phyloP scores from a whole-genome alignment of 2,797 vertebrate genomes.

The Sphenodon punctatus region DNA sequence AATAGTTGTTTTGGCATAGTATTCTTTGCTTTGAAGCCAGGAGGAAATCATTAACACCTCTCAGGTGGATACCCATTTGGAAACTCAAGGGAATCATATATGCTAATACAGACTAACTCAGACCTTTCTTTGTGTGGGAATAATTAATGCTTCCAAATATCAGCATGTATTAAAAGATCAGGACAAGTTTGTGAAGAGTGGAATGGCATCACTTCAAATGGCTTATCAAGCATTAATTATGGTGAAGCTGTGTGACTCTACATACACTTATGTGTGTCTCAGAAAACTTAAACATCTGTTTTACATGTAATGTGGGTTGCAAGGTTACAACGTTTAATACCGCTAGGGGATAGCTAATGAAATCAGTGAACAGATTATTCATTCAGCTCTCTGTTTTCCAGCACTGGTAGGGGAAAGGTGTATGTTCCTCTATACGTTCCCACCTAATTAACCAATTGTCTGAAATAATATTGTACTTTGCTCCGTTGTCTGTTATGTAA shows the following conservation, averaged over 20 bases:
- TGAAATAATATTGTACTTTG: not conserved
- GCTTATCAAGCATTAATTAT: constrained; percentile 74
- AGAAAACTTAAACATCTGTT: constrained; percentile 57
- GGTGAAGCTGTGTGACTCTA: constrained; percentile 62
- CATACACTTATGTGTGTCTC: constrained; percentile 33
- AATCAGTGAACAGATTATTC: constrained; percentile 17
- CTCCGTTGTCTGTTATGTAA: not conserved
- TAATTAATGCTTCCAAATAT: constrained; percentile 69
- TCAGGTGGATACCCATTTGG: constrained; percentile 21
- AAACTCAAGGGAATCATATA: constrained; percentile 44
- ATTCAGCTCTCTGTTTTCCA: not conserved
- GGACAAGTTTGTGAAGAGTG: constrained; percentile 66
- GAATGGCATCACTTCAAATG: constrained; percentile 69
- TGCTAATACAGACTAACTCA: constrained; percentile 41
- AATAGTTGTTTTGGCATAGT: no score
- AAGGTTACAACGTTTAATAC: constrained; percentile 53
- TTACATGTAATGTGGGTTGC: constrained; percentile 20
- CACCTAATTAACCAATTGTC: not conserved
- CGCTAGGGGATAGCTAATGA: constrained; percentile 21
- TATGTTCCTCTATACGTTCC: not conserved
- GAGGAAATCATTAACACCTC: constrained; percentile 40
- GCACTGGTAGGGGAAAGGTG: not conserved
- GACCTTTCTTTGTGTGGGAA: constrained; percentile 54
- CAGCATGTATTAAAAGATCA: constrained; percentile 68
- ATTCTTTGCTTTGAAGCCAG: not conserved